Conservation (phyloP, 2,113 vertebrate genomes). For the Mus spicilegus region DNA sequence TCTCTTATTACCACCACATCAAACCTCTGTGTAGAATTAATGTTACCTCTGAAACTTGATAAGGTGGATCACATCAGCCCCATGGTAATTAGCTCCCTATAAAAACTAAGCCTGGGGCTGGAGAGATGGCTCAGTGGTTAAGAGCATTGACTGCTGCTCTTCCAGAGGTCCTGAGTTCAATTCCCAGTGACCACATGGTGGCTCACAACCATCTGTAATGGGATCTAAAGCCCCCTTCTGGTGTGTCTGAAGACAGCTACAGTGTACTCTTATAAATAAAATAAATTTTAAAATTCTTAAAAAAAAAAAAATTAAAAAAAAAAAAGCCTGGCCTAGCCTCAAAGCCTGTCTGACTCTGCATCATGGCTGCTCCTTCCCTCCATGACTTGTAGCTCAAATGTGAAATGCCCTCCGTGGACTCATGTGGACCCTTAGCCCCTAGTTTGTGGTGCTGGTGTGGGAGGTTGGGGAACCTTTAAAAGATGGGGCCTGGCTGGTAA, state of each 20-base stretch:
- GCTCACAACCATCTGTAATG: no score
- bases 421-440: background rate
- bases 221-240: no score
- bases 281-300: no score
- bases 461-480: background rate
- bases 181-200: no score
- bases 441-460: background rate
- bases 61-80: background rate
- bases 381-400: no score
- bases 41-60: background rate
- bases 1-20: background rate
- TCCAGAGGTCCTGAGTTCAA: no score
- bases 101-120: background rate
- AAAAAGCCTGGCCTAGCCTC: background rate
- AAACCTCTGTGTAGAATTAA: background rate
- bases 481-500: background rate
- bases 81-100: background rate
- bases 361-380: accelerated
- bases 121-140: no score
- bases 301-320: no score
- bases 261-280: no score
- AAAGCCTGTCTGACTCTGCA: background rate
- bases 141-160: no score
- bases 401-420: background rate
- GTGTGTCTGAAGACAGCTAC: no score